Percentiles rank a stretch among this genome's conserved stretches.
Evolutionary conservation across 2,113 vertebrate species (phyloP).

Genomic region (Macroglossus sobrinus): DNA sequence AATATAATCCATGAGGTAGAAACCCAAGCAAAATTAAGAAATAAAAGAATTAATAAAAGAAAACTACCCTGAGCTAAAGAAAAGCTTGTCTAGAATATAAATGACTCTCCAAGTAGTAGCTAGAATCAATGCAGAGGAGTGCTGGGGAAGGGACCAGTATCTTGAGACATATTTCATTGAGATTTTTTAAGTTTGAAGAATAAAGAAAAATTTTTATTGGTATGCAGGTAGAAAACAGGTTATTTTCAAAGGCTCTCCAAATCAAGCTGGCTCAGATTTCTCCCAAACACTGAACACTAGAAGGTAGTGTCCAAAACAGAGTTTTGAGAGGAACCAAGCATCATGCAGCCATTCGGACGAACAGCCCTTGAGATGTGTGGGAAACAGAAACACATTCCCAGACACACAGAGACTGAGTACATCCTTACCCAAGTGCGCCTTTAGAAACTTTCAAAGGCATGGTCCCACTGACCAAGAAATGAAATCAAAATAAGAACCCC

Average conservation of each 20-base stretch:
- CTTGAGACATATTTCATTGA: not conserved
- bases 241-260: not conserved
- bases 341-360: not conserved
- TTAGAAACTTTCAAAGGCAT: not conserved
- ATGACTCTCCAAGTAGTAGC: not conserved
- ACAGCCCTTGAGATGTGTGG: too few relatives aligned
- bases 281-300: not conserved
- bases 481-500: not conserved
- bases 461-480: not conserved
- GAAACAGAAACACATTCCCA: not conserved
- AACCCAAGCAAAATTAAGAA: slow-evolving; percentile 1
- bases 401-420: fast-evolving
- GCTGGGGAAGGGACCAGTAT: not conserved
- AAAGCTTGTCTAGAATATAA: not conserved
- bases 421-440: not conserved
- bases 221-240: not conserved
- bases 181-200: not conserved
- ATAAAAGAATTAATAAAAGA: not conserved
- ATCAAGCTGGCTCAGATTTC: not conserved
- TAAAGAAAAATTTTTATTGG: not conserved
- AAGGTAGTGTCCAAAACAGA: not conserved
- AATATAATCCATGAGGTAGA: not conserved
- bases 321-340: not conserved
- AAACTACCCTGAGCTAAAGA: not conserved
- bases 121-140: not conserved